phyloP scores from a whole-genome alignment of 2,888 invertebrate genomes.

The Brachylomia viminalis region DNA sequence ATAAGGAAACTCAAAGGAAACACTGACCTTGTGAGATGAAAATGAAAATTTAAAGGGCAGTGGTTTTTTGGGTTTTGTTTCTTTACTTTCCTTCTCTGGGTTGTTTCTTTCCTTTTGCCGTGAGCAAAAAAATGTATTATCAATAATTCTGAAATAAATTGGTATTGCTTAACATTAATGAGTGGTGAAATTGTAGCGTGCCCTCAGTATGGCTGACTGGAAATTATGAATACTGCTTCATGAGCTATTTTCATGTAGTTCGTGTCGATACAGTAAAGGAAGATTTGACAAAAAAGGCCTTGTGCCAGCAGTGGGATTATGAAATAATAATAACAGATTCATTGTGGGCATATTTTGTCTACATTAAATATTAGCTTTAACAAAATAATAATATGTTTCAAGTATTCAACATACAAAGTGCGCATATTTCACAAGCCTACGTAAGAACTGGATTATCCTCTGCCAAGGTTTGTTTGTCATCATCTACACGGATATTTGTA shows the following conservation, averaged over 20 bases:
- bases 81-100: conserved; percentile 11
- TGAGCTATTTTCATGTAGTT: neutral
- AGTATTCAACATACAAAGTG: conserved; percentile 4
- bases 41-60: conserved; percentile 37
- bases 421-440: conserved; percentile 29
- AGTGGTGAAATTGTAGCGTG: too few relatives aligned
- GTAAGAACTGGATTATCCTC: conserved; percentile 51
- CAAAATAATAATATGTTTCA: conserved; percentile 12
- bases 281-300: neutral
- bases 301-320: neutral
- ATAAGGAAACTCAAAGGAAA: conserved; percentile 59
- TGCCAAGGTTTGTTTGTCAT: conserved; percentile 48
- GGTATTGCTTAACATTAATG: too few relatives aligned
- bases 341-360: neutral
- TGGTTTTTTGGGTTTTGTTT: neutral
- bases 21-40: conserved; percentile 46
- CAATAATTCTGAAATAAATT: too few relatives aligned
- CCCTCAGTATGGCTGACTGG: too few relatives aligned
- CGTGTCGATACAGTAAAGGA: neutral
- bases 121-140: too few relatives aligned
- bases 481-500: conserved; percentile 47
- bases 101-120: too few relatives aligned
- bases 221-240: too few relatives aligned
- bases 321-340: neutral
- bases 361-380: too few relatives aligned